Evolutionary conservation across 2,113 vertebrate genomes (phyloP), one percentile per base, ranked within the genome.

Genomic region (Myrmophylax atrothorax): DNA sequence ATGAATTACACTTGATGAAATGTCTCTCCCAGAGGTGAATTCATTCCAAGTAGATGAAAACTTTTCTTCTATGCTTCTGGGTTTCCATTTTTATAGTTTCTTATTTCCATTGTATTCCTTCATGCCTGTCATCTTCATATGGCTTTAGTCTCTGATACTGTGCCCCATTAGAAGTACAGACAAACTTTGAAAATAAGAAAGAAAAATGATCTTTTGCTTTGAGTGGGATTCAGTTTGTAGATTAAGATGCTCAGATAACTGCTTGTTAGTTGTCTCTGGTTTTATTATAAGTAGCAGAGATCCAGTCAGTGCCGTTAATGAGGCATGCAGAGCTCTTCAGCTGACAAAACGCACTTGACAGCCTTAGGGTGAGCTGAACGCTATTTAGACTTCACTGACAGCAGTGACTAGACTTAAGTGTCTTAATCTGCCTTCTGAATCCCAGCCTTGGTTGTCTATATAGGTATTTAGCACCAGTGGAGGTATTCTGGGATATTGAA

Each of bases 271-370:
- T 89, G 46, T 85, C 75, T 79, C 70, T 91, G 55, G 58, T 68
- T 68, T 85, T 85, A 26, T 93, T 93, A 25, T 84, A 92, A 84
- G 78, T 86, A 95, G 83, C 83, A 92, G 72, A 86, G 82, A 88
- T 90, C 22, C 63, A 81, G 86, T 79, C 59, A 75, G 12, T 75
- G 29, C 29, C 52, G 64, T 76, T 88, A 92, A 73, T 66, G 83
- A 73, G 90, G 64, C 64, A 78, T 29, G 18, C 42, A 84, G 59
- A 89, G 60, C 64, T 87, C 68, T 93, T 80, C 83, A 90, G 90
- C 72, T 90, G 80, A 89, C 80, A 87, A 77, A 88, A 84, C 19
- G 26, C 18, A 35, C 60, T 94, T 89, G 83, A 63, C 73, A 88
- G 85, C 64, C 64, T 77, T 59, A 55, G 89, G 73, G 50, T 47